Evolutionary conservation across 2,797 vertebrate species (phyloP), one percentile per base, ranked within the genome.

Genomic region (Microctenopoma lineatum): DNA sequence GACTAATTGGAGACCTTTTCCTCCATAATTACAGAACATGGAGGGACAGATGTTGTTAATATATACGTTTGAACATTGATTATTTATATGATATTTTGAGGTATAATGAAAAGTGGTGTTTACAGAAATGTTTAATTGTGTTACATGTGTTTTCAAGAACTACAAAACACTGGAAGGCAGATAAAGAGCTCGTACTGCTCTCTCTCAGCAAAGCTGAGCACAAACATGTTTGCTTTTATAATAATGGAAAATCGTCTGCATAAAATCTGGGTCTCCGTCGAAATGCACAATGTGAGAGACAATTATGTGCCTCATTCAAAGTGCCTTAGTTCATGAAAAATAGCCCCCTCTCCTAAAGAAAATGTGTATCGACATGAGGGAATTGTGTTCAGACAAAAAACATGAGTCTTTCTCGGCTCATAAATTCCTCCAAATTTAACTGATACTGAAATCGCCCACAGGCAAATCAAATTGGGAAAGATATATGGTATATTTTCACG

Each of bases 1-100:
- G 73, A 73, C 82, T 89, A 90, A 91, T 89, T 86, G 75, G 85
- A 85, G 71, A 84, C 73, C 58, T 63, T 80, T 65, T 57, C 59
- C 61, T 44, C 34, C 7, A 9, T 55, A 47, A 51, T 47, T 21
- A 48, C n/a, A 29, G 45, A 58, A 74, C 68, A 71, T 21, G 60
- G 77, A 70, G 64, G 57, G 7, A 75, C 59, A 77, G 73, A 56
- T 71, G 73, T 53, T 48, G 36, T 48, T 64, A 70, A 64, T 75
- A 47, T 56, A 69, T 39, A 42, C 7, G 53, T 7, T 21, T 2
- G 11, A 47, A 69, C 45, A 50, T 47, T 5, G 2, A 62, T 65
- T 39, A 58, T 58, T 65, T 5, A 34, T 18, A 39, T 5, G 11
- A 21, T 21, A 21, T 5, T 45, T 44, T 59, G 15, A 51, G 8